Evolutionary conservation across 1,140 invertebrate genomes (phyloP).

Genomic region (Melipona quadrifasciata): DNA sequence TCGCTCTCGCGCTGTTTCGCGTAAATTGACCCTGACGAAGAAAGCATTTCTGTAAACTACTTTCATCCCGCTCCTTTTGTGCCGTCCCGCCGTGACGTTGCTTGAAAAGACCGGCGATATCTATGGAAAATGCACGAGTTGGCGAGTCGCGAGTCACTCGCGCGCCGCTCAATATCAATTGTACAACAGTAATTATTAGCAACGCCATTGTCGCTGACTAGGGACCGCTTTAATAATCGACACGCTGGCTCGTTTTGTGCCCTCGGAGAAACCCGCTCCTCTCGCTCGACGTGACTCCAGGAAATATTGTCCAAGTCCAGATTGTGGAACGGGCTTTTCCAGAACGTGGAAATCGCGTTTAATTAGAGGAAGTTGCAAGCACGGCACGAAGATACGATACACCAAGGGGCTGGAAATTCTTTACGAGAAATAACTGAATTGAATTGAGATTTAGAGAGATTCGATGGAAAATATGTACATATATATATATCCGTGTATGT

Average conservation of each 20-base stretch:
- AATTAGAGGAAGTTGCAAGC: slow-evolving; percentile 18
- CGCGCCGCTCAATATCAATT: slow-evolving; percentile 44
- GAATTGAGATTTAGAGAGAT: not conserved
- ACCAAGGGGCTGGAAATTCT: not conserved
- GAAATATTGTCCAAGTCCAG: not conserved
- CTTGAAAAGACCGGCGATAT: slow-evolving; percentile 40
- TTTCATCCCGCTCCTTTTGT: slow-evolving; percentile 42
- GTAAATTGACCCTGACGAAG: slow-evolving; percentile 62
- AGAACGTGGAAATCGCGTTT: slow-evolving; percentile 23
- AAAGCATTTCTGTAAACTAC: slow-evolving; percentile 61
- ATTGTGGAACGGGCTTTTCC: not conserved
- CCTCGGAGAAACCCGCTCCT: slow-evolving; percentile 26
- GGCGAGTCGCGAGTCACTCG: slow-evolving; percentile 47
- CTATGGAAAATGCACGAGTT: slow-evolving; percentile 48
- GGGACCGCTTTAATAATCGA: slow-evolving; percentile 33
- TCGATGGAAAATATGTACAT: too few relatives aligned
- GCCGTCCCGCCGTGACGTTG: not conserved
- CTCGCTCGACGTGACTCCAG: not conserved
- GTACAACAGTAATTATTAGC: slow-evolving; percentile 52
- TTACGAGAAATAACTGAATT: not conserved
- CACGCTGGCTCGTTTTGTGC: slow-evolving; percentile 40
- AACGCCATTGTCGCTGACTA: slow-evolving; percentile 41
- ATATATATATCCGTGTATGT: not conserved
- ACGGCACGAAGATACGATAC: not conserved
- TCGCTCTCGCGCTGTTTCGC: slow-evolving; percentile 37